Conservation (phyloP, 2,797 vertebrate species). For the Cyclopterus lumpus region DNA sequence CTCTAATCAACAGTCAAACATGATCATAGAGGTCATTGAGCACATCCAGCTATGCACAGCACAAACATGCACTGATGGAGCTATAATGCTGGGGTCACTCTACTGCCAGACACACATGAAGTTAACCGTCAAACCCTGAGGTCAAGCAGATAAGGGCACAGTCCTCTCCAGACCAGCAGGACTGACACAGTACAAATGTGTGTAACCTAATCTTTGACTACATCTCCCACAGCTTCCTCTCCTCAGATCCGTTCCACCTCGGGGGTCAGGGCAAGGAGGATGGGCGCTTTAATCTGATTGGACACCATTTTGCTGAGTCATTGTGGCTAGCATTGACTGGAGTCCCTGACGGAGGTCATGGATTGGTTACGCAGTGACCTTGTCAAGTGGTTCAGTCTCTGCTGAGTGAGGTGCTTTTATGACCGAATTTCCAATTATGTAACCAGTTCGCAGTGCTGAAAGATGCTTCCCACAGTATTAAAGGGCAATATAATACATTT, state of each 20-base stretch:
- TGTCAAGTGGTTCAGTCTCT: conserved; percentile 23
- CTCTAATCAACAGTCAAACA: not conserved
- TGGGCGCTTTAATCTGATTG: conserved; percentile 59
- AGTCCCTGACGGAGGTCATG: conserved; percentile 36
- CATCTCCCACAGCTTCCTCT: conserved; percentile 16
- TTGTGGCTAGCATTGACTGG: conserved; percentile 11
- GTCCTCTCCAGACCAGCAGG: conserved; percentile 6
- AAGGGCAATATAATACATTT: not conserved
- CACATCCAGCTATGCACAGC: conserved; percentile 17
- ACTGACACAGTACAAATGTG: conserved; percentile 32
- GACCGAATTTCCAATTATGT: not conserved
- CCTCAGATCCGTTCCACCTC: conserved; percentile 5
- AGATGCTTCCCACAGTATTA: not conserved
- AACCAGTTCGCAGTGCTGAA: not conserved
- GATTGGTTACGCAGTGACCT: conserved; percentile 36
- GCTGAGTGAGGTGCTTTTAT: conserved; percentile 44
- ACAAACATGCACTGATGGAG: conserved; percentile 14
- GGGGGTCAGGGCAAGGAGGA: conserved; percentile 41
- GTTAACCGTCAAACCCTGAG: conserved; percentile 9
- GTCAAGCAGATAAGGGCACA: conserved; percentile 19
- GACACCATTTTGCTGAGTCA: conserved; percentile 64
- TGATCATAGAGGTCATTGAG: conserved; percentile 16
- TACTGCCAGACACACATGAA: conserved; percentile 9
- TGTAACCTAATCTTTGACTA: conserved; percentile 50
- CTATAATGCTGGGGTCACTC: conserved; percentile 3